These are phyloP conservation scores for Nasonovia ribisnigri DNA, from an alignment of 2,888 invertebrate genomes.

Conservation along the genomic window DNA sequence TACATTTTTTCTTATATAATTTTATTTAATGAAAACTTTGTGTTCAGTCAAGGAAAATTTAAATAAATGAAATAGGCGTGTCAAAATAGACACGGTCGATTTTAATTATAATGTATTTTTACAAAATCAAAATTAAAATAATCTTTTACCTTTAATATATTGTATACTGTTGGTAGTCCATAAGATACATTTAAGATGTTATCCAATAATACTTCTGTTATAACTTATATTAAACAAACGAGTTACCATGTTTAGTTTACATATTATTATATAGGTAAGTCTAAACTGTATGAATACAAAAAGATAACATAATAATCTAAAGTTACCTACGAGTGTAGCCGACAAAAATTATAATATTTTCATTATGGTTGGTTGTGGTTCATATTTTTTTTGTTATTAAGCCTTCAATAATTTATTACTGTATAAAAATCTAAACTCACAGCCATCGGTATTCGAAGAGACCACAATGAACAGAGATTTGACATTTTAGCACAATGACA, in stretches of 20 bases:
- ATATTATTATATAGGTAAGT: too few species aligned
- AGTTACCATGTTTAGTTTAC: not conserved
- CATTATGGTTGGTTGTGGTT: not conserved
- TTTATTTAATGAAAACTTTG: not conserved
- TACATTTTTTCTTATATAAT: too few species aligned
- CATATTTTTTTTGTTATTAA: not conserved
- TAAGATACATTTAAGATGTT: too few species aligned
- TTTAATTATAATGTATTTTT: not conserved
- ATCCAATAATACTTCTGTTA: not conserved
- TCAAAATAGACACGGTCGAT: not conserved
- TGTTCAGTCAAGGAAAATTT: not conserved
- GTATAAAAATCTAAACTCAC: not conserved
- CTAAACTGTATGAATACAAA: not conserved
- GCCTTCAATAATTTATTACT: not conserved
- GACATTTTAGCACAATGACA: not conserved
- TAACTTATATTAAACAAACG: not conserved
- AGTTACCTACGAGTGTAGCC: not conserved
- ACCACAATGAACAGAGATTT: not conserved
- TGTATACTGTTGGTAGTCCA: too few species aligned
- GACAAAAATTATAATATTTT: not conserved
- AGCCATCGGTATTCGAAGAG: not conserved
- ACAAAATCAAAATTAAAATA: too few species aligned
- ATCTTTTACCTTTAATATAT: too few species aligned
- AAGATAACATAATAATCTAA: not conserved
- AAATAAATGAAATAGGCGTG: too few species aligned